Base-by-base conservation (phyloP, 1,140 invertebrate genomes). In the Scaptomyza montana region DNA sequence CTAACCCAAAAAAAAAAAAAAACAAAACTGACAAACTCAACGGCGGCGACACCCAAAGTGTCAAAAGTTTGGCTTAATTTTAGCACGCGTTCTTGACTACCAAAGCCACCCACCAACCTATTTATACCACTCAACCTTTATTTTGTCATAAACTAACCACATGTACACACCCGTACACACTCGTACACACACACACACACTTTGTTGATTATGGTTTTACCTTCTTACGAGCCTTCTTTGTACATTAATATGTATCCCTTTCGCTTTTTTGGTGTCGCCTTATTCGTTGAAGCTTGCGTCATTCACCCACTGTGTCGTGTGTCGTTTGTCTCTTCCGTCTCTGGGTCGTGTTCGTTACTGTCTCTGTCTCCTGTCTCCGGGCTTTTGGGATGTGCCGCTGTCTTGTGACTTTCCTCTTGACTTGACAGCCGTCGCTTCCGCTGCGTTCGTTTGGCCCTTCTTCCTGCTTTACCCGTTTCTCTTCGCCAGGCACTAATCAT, bases 51-150 rank as follows among this genome's bases (percentile, higher is more conserved):
- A 25, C 21, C 64, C 64, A 43, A 72, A 79, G 82, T 87, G 82
- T 89, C 78, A 82, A 82, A 87, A 89, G 84, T 87, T 79, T 70
- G 84, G 54, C 67, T 77, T 72, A 86, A 82, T 84, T 86, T 78
- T 89, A 47, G 74, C 81, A 85, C 78, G 78, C 77, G 76, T 59
- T 55, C 45, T 46, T 36, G 65, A 80, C 74, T 65, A 59, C 60
- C 43, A 51, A 56, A 30, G 21, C 21, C 39, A 51, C 56, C 45
- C n/a, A 65, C 56, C 21, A 51, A 47, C 46, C 59, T 25, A 1
- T 25, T 25, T 25, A 25, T 25, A 36, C 30, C n/a, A 64, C 12
- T 0, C 12, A 8, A n/a, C 39, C 39, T 43, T 43, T 1, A 75
- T 12, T 55, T 7, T 36, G 8, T 36, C 36, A 51, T 54, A 51